Conservation (phyloP, 2,888 invertebrate species). For the Corbicula japonica region DNA sequence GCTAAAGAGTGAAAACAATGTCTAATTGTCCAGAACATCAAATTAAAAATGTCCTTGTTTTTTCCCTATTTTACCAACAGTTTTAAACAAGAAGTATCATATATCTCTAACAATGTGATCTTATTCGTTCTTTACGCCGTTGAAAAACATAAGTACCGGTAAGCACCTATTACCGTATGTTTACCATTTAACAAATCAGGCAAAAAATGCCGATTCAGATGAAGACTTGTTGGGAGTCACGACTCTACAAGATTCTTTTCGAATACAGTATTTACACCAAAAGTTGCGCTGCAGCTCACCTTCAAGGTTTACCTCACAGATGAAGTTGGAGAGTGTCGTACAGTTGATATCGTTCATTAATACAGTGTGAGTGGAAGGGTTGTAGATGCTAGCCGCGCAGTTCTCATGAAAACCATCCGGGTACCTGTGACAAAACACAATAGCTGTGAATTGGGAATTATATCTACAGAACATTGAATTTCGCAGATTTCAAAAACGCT, state of each 20-base stretch:
- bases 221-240: not conserved
- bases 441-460: too few species aligned
- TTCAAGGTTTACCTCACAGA: constrained; percentile 31
- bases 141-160: not conserved
- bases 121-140: not conserved
- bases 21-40: not conserved
- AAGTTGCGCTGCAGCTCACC: constrained; percentile 7
- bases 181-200: constrained; percentile 1
- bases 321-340: constrained; percentile 17
- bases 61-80: not conserved
- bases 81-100: not conserved
- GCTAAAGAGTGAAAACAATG: not conserved
- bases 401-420: constrained; percentile 18
- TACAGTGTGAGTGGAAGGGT: not conserved
- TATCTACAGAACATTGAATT: too few species aligned
- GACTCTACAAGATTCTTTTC: not conserved
- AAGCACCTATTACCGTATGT: too few species aligned
- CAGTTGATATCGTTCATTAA: constrained; percentile 43
- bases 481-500: too few species aligned
- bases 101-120: not conserved
- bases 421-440: too few species aligned
- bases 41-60: not conserved
- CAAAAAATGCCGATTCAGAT: not conserved
- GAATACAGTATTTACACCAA: not conserved
- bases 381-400: constrained; percentile 32